A percentile compares a stretch with the other conserved stretches of the same genome.
Evolutionary conservation across 2,888 invertebrate species (phyloP).

Genomic region (Drosophila austrosaltans): DNA sequence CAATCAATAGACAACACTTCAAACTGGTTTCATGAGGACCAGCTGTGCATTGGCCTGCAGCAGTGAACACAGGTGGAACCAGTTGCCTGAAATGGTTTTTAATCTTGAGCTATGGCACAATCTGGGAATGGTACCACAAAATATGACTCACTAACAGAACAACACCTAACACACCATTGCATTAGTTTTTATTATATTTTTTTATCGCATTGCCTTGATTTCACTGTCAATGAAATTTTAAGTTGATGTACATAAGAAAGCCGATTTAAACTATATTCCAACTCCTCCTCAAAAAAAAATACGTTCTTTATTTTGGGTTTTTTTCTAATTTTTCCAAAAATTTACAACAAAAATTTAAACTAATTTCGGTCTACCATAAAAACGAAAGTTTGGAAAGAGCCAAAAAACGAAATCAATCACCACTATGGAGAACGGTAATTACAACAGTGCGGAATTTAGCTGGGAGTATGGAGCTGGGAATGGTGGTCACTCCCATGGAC

Average conservation of each 20-base stretch:
- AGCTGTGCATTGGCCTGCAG: conserved; percentile 7
- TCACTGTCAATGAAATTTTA: not conserved
- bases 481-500: not conserved
- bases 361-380: conserved; percentile 19
- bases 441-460: conserved; percentile 52
- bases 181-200: not conserved
- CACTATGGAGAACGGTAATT: conserved; percentile 53
- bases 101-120: not conserved
- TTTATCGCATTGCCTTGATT: not conserved
- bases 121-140: not conserved
- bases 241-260: not conserved
- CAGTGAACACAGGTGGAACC: conserved; percentile 9
- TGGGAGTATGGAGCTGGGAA: conserved; percentile 55
- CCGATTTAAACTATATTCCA: conserved; percentile 35
- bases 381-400: not conserved
- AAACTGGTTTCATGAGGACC: conserved; percentile 8
- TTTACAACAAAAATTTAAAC: conserved; percentile 10
- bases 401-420: not conserved
- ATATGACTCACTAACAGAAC: not conserved
- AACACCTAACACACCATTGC: not conserved
- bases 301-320: not conserved
- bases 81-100: not conserved
- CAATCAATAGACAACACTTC: conserved; percentile 19
- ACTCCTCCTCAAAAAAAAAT: conserved; percentile 12
- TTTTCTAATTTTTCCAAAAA: conserved; percentile 6